Conservation (phyloP, 1,140 invertebrate genomes). For the Stenopsyche tienmushanensis region DNA sequence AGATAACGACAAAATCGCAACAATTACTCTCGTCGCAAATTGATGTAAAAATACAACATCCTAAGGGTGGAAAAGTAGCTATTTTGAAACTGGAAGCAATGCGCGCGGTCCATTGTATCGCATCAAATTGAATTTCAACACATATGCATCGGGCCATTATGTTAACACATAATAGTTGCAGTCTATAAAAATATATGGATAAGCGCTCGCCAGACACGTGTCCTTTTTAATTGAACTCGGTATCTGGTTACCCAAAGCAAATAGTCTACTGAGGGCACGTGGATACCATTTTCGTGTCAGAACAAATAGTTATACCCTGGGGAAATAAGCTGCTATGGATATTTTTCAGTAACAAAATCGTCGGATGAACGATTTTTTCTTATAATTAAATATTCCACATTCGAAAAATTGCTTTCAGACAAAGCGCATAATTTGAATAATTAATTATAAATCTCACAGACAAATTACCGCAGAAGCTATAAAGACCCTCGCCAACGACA, state of each 20-base stretch:
- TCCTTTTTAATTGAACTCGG: conserved; percentile 34
- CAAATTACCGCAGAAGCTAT: neutral
- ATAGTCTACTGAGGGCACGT: conserved; percentile 1
- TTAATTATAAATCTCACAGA: neutral
- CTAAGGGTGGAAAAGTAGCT: too few species aligned
- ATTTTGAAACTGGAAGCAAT: too few species aligned
- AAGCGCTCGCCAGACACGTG: conserved; percentile 31
- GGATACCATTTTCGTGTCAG: neutral
- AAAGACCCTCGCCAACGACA: neutral
- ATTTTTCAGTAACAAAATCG: too few species aligned
- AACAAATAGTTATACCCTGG: conserved; percentile 1
- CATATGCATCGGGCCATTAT: conserved; percentile 3
- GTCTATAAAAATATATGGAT: neutral
- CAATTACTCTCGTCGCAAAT: too few species aligned
- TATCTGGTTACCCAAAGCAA: conserved; percentile 34
- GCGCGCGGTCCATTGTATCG: neutral
- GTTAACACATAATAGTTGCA: neutral
- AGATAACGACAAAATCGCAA: neutral
- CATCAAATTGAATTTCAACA: neutral
- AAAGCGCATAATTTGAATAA: neutral
- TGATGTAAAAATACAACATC: too few species aligned
- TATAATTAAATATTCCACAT: too few species aligned
- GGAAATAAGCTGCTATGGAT: conserved; percentile 22
- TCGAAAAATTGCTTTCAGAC: neutral
- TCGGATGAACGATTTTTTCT: too few species aligned